Evolutionary conservation across 2,888 invertebrate species (phyloP).

Genomic region (Rhodophaea formosa): DNA sequence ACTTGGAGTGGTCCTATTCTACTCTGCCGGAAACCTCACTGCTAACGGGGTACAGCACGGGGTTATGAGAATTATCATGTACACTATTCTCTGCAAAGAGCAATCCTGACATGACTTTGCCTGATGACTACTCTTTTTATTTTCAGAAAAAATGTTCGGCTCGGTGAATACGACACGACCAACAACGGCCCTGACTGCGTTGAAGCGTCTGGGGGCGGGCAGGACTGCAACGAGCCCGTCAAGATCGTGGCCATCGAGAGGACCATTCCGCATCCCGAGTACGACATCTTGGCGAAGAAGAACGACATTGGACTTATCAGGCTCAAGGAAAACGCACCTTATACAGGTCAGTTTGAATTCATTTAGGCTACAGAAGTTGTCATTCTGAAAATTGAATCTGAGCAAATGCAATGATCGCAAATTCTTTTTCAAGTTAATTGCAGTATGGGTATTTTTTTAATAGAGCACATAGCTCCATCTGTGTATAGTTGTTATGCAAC

Average conservation of each 20-base stretch:
- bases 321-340: slow-evolving; percentile 53
- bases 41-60: too few relatives aligned
- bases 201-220: slow-evolving; percentile 38
- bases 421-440: too few relatives aligned
- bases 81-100: too few relatives aligned
- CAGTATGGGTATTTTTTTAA: too few relatives aligned
- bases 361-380: neutral
- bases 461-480: too few relatives aligned
- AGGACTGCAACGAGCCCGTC: slow-evolving; percentile 63
- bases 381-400: too few relatives aligned
- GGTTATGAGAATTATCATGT: too few relatives aligned
- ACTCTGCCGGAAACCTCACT: too few relatives aligned
- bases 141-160: slow-evolving; percentile 45
- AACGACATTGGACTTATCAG: slow-evolving; percentile 75
- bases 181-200: slow-evolving; percentile 61
- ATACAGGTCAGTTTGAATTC: slow-evolving; percentile 51
- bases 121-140: neutral
- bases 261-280: slow-evolving; percentile 61
- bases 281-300: slow-evolving; percentile 42
- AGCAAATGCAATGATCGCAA: too few relatives aligned
- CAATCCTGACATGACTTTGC: neutral
- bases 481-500: too few relatives aligned
- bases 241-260: slow-evolving; percentile 56
- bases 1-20: too few relatives aligned
- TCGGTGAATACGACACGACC: slow-evolving; percentile 72